These are phyloP conservation scores for Cyanoramphus novaezelandiae DNA, from an alignment of 2,113 vertebrate species.

Conservation along the genomic window DNA sequence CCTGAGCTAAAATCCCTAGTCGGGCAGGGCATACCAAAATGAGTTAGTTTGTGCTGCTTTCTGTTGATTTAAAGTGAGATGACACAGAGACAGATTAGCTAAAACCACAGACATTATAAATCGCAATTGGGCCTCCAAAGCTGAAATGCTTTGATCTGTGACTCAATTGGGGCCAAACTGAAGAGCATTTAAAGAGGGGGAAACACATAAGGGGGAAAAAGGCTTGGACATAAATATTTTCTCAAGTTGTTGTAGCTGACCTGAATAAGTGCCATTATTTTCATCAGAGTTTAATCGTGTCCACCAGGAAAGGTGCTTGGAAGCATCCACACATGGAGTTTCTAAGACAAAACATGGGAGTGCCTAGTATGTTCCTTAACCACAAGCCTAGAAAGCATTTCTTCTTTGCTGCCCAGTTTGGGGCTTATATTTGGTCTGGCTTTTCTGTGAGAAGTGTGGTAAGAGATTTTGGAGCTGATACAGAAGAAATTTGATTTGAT, in stretches of 20 bases:
- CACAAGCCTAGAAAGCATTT: not conserved
- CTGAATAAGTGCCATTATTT: constrained; percentile 16
- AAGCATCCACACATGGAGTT: not conserved
- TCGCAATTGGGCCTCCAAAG: constrained; percentile 70
- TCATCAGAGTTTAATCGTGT: not conserved
- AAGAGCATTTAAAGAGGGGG: constrained; percentile 45
- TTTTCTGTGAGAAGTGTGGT: not conserved
- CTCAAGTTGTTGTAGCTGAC: constrained; percentile 33
- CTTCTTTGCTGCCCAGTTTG: not conserved
- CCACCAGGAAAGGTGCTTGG: not conserved
- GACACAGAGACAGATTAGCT: constrained; percentile 74
- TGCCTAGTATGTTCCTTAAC: not conserved
- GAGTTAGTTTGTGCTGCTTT: constrained; percentile 57
- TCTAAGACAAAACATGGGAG: not conserved
- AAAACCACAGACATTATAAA: constrained; percentile 73
- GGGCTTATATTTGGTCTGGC: not conserved
- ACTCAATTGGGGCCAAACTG: constrained; percentile 42
- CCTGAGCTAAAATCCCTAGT: not conserved
- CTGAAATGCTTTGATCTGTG: constrained; percentile 75
- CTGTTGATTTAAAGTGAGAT: constrained; percentile 73
- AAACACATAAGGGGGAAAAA: constrained; percentile 8
- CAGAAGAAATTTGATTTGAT: not conserved
- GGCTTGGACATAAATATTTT: constrained; percentile 7
- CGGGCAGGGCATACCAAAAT: not conserved
- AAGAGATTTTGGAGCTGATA: not conserved